Evolutionary conservation across 2,113 vertebrate species (phyloP), one percentile per base, ranked within the genome.

Genomic region (Naja naja): DNA sequence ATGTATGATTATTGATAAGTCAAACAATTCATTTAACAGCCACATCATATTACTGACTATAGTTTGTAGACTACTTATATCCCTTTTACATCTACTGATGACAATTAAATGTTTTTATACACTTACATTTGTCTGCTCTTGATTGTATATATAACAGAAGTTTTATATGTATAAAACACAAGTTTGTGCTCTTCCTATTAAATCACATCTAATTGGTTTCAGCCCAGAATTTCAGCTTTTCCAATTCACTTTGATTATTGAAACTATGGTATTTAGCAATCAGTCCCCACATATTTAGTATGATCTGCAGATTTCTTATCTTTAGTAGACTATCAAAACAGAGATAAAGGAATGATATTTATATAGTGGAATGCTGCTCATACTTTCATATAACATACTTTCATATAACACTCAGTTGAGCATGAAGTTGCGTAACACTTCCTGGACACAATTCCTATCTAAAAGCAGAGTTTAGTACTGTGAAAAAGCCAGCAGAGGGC

Each of bases 401-500:
- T n/a, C n/a, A n/a, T n/a, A n/a, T n/a, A n/a, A n/a, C n/a, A 54
- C 85, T 90, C 20, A 47, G 10, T 16, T 92, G 69, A 43, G 22
- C 27, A 22, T 87, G 49, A 60, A 30, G 11, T 10, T 5, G 25
- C 23, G 8, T 47, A 56, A 81, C 9, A 4, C 11, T 53, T 64
- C 22, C 22, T 4, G 47, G 23, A 23, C 34, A 89, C 43, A 89
- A 86, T 88, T 43, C 5, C 23, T 81, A 7, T 12, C 25, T 49
- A 49, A 43, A 4, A 53, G 45, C 43, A 89, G 89, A 85, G 64
- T 94, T 92, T 89, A 43, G 52, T 96, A 89, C 91, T 91, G 0
- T 23, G 0, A 14, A 0, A 47, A 20, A 93, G 43, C 96, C 97
- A 97, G 96, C 94, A 97, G 97, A 94, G 96, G 96, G 90, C 91